Evolutionary conservation across 2,888 invertebrate genomes (phyloP).

Genomic region (Eurytoma adleriae): DNA sequence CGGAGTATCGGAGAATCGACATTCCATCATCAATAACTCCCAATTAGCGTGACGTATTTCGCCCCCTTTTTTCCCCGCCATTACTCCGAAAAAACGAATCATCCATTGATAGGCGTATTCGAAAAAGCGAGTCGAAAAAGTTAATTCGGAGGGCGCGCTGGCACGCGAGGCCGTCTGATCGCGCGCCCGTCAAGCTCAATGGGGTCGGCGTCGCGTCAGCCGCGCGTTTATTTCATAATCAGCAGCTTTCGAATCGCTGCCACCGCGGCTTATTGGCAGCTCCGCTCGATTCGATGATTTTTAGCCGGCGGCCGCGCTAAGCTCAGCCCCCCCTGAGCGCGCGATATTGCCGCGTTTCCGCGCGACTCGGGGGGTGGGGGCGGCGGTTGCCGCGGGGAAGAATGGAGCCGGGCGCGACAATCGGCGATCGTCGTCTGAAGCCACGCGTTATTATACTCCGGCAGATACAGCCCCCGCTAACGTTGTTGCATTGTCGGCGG

Average conservation of each 20-base stretch:
- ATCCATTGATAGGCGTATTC: constrained; percentile 7
- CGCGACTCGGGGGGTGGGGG: constrained; percentile 56
- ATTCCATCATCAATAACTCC: not conserved
- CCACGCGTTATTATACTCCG: constrained; percentile 67
- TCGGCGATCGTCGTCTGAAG: constrained; percentile 68
- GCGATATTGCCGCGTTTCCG: constrained; percentile 72
- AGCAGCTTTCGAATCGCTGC: constrained; percentile 72
- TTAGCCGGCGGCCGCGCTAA: constrained; percentile 55
- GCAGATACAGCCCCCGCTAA: constrained; percentile 62
- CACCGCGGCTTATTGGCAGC: constrained; percentile 71
- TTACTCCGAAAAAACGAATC: constrained; percentile 1
- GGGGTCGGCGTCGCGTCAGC: constrained; percentile 49
- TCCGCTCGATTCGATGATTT: constrained; percentile 67
- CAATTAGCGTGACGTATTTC: too few species aligned
- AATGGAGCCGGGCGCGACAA: constrained; percentile 62
- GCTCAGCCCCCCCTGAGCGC: constrained; percentile 40
- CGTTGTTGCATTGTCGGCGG: constrained; percentile 69
- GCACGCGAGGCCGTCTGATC: constrained; percentile 46
- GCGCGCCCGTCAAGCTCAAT: constrained; percentile 56
- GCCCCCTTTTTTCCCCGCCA: not conserved
- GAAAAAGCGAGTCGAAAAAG: constrained; percentile 13
- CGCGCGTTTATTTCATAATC: constrained; percentile 73
- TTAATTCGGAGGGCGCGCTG: not conserved
- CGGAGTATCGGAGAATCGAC: constrained; percentile 1
- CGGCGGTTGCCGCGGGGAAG: constrained; percentile 40